Conservation (phyloP, 2,113 vertebrate genomes). For the Trichomycterus rosablanca region DNA sequence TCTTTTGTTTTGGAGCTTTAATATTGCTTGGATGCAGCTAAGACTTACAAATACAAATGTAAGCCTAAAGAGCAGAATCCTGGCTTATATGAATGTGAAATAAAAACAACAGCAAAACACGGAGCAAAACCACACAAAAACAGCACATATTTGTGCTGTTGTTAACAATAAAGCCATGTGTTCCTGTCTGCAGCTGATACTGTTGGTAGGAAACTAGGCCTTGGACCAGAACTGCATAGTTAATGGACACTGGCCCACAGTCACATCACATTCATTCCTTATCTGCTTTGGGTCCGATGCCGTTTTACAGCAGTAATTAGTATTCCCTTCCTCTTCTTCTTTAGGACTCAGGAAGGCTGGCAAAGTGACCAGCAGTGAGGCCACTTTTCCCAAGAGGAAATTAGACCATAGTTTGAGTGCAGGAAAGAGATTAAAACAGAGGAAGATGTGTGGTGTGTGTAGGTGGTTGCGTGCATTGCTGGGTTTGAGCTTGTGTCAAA, state of each 20-base stretch:
- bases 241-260: slow-evolving; percentile 47
- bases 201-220: slow-evolving; percentile 44
- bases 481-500: slow-evolving; percentile 15
- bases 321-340: slow-evolving; percentile 42
- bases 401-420: slow-evolving; percentile 26
- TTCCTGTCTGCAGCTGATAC: slow-evolving; percentile 50
- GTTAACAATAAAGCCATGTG: slow-evolving; percentile 35
- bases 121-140: slow-evolving; percentile 15
- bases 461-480: background rate
- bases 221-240: slow-evolving; percentile 38
- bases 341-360: slow-evolving; percentile 52
- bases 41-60: background rate
- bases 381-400: slow-evolving; percentile 42
- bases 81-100: slow-evolving; percentile 22
- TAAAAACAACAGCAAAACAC: slow-evolving; percentile 22
- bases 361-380: slow-evolving; percentile 43
- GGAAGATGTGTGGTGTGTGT: slow-evolving; percentile 34
- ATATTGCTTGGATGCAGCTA: slow-evolving; percentile 34
- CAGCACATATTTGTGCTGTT: slow-evolving; percentile 24
- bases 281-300: slow-evolving; percentile 50
- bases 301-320: slow-evolving; percentile 50
- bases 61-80: slow-evolving; percentile 13
- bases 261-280: slow-evolving; percentile 51
- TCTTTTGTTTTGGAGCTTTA: slow-evolving; percentile 41
- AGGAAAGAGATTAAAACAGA: slow-evolving; percentile 40